Conservation (phyloP, 1,140 invertebrate species). For the Pseudobourletiella spinata region DNA sequence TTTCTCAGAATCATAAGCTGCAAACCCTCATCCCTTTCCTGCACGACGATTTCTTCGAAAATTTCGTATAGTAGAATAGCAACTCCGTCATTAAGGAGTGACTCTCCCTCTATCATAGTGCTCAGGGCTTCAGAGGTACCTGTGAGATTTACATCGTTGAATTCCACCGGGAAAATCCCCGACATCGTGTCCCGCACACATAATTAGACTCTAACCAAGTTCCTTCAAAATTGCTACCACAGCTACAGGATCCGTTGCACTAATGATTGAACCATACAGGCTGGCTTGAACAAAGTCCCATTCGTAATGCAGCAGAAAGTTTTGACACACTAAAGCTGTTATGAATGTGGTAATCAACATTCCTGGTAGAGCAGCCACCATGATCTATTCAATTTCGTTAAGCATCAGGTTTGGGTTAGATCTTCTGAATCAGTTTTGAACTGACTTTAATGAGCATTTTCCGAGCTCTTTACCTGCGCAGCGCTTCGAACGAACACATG, state of each 20-base stretch:
- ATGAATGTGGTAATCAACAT: conserved; percentile 39
- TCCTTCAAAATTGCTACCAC: conserved; percentile 45
- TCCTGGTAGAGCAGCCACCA: conserved; percentile 15
- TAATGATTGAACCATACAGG: conserved; percentile 44
- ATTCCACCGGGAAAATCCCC: background rate
- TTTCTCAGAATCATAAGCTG: background rate
- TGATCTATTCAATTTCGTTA: background rate
- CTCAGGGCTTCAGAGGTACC: conserved; percentile 40
- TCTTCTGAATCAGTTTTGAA: background rate
- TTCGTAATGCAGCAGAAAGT: conserved; percentile 36
- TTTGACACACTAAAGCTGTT: conserved; percentile 38
- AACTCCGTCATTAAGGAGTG: conserved; percentile 45
- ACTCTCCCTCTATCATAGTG: conserved; percentile 45
- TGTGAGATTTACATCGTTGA: background rate
- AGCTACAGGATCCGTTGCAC: conserved; percentile 45
- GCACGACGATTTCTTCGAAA: conserved; percentile 25
- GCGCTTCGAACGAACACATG: conserved; percentile 43
- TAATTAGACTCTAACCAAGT: conserved; percentile 32
- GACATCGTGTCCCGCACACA: background rate
- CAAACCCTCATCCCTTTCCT: background rate
- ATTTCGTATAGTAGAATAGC: conserved; percentile 44
- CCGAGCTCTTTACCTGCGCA: conserved; percentile 19
- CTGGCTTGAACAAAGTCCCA: conserved; percentile 37
- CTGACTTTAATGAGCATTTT: background rate
- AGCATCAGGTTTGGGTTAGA: background rate